These are phyloP conservation scores for Anas georgica DNA, from an alignment of 2,797 vertebrate species.

Conservation along the genomic window DNA sequence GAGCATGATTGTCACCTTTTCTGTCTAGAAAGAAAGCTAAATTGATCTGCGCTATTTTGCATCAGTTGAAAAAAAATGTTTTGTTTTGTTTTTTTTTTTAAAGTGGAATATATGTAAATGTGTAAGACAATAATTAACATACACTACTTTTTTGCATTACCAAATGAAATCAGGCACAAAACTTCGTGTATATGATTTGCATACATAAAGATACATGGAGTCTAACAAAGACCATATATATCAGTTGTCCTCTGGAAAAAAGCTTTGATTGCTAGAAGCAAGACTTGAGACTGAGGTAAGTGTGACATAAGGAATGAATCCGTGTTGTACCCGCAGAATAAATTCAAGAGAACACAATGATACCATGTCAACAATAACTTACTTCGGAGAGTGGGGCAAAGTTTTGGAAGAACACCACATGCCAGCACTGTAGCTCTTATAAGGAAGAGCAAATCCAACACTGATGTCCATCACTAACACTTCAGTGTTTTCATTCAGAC, in stretches of 20 bases:
- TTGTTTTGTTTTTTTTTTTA: not conserved
- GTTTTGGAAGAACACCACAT: not conserved
- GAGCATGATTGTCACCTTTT: not conserved
- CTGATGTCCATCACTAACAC: not conserved
- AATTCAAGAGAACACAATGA: not conserved
- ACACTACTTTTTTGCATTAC: not conserved
- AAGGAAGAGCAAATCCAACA: not conserved
- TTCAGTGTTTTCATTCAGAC: not conserved
- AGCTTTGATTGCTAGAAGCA: not conserved
- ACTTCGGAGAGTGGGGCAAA: not conserved
- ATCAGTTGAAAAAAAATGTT: not conserved
- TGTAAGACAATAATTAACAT: not conserved
- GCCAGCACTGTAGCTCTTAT: not conserved
- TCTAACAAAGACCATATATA: not conserved
- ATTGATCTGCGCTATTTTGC: not conserved
- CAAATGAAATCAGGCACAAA: not conserved
- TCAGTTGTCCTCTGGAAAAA: not conserved
- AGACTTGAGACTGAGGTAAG: not conserved
- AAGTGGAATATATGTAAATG: not conserved
- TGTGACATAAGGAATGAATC: not conserved
- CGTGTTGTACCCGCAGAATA: not conserved
- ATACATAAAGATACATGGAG: not conserved
- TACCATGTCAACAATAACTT: not conserved
- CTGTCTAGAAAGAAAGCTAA: not conserved
- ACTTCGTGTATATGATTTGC: not conserved